Conservation (phyloP, 1,140 invertebrate genomes). For the Lepidurus apus region DNA sequence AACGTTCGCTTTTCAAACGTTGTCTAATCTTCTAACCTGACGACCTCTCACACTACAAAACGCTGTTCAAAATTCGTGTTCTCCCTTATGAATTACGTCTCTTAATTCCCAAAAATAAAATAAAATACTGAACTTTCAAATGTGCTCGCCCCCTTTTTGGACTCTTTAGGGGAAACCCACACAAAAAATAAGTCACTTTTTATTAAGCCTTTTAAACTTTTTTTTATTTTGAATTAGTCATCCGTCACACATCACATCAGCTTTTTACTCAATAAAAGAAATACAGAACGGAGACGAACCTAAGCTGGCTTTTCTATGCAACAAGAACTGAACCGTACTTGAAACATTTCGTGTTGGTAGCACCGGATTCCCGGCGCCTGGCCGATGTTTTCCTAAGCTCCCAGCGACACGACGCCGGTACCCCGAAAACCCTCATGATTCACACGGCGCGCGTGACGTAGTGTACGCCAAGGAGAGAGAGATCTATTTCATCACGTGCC, state of each 20-base stretch:
- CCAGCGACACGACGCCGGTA: not conserved
- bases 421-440: not conserved
- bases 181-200: not conserved
- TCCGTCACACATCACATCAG: not conserved
- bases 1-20: not conserved
- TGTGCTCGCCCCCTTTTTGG: too few species aligned
- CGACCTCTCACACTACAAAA: constrained; percentile 2
- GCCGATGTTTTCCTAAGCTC: constrained; percentile 2
- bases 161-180: not conserved
- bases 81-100: not conserved
- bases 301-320: not conserved
- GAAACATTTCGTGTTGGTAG: not conserved
- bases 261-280: constrained; percentile 13
- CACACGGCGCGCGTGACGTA: not conserved
- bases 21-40: not conserved
- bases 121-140: too few species aligned
- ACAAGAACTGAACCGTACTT: not conserved
- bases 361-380: constrained; percentile 7
- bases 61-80: not conserved
- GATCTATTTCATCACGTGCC: not conserved
- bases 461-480: not conserved
- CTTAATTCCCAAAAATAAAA: not conserved
- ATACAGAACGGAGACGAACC: not conserved
- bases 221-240: not conserved
- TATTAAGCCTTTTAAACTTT: not conserved